Base-by-base conservation (phyloP, 2,113 vertebrate species). In the Onychostruthus taczanowskii region DNA sequence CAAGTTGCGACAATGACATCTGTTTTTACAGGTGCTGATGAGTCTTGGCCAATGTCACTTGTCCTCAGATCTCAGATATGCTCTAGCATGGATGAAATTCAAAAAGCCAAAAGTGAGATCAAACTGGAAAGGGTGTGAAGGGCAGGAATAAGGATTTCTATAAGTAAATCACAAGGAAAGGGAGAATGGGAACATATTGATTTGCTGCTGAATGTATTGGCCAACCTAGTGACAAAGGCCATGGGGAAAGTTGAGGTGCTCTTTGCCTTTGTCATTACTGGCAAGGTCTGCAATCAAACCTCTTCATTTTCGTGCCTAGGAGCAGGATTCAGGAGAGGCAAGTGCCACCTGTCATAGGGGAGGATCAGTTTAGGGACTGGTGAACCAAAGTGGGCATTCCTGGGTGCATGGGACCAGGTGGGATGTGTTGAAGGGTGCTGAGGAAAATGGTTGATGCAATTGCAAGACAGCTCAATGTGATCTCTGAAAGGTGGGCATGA, bases 1-100 rank as follows among this genome's bases (percentile, higher is more conserved):
- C 75, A 69, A 75, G 62, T 62, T 93, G 85, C 2, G 2, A 81
- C 66, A 92, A 64, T 93, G 90, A 78, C 88, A 86, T 95, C 95
- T 95, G 89, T 93, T 95, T 94, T 87, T 87, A 41, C 83, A 87
- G 73, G 83, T 84, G 88, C 73, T 93, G 90, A 90, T 84, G 83
- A 72, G 58, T 91, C 73, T 91, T 93, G 90, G 76, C 73, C 61
- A 92, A 87, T 63, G 83, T 93, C 93, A 87, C 53, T 95, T 83
- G 76, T 94, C 73, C 77, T 94, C 28, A 44, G 53, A 77, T 82
- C 73, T 86, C 88, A 77, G 68, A 69, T 90, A 74, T 13, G 24
- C 76, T 63, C 24, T 76, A 81, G 80, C 37, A 61, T 30, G 24
- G 68, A 59, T 90, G 86, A 75, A 92, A 89, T 87, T 92, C 44